Conservation (phyloP, 2,888 invertebrate species). For the Theodoxus fluviatilis region DNA sequence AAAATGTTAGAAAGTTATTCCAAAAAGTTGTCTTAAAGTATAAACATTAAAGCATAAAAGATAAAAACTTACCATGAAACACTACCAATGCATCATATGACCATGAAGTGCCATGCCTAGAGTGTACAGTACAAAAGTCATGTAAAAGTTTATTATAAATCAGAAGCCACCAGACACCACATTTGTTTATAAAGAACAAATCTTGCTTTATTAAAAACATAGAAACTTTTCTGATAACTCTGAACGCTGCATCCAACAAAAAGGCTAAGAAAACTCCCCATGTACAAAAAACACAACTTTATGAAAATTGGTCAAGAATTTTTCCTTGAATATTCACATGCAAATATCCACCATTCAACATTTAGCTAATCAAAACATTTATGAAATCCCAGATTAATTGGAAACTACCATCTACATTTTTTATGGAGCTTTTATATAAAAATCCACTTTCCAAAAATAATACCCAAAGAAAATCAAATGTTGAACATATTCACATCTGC, state of each 20-base stretch:
- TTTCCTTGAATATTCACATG: conserved; percentile 27
- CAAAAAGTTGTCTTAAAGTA: conserved; percentile 32
- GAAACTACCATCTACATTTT: conserved; percentile 15
- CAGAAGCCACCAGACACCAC: conserved; percentile 41
- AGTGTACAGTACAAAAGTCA: conserved; percentile 21
- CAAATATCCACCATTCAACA: conserved; percentile 27
- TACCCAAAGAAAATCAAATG: neutral
- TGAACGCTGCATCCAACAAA: conserved; percentile 48
- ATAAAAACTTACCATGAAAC: conserved; percentile 28
- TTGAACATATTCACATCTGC: conserved; percentile 24
- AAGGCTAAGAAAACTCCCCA: conserved; percentile 52
- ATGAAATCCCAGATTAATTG: conserved; percentile 27
- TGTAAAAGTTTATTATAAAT: conserved; percentile 26
- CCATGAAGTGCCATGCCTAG: conserved; percentile 19
- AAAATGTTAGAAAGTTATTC: conserved; percentile 41
- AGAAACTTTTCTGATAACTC: conserved; percentile 48
- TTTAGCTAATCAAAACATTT: conserved; percentile 26
- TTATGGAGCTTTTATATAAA: too few species aligned
- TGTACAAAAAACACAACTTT: conserved; percentile 52
- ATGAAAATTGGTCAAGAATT: conserved; percentile 45
- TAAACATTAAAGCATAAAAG: conserved; percentile 36
- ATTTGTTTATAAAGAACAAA: conserved; percentile 41
- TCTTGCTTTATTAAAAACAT: conserved; percentile 51
- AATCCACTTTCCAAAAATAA: neutral
- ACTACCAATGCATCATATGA: conserved; percentile 17